Percentiles rank a stretch among this genome's conserved stretches.
Conservation (phyloP, 2,888 invertebrate species). For the Apantesis nais region DNA sequence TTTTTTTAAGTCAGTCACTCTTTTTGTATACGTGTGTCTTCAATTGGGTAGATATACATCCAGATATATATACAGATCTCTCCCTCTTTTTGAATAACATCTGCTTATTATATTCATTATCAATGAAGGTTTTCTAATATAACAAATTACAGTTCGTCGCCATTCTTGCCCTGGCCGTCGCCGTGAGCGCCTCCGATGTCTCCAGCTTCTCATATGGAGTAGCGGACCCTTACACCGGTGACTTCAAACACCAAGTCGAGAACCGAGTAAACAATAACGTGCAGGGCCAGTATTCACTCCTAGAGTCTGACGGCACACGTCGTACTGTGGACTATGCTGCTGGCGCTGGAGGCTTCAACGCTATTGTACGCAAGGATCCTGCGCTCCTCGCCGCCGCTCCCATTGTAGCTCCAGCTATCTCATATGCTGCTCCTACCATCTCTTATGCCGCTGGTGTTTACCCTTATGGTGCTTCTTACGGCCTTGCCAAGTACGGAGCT, state of each 20-base stretch:
- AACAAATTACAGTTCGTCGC: slow-evolving; percentile 61
- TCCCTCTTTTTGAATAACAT: neutral
- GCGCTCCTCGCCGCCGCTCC: slow-evolving; percentile 57
- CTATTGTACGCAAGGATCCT: slow-evolving; percentile 80
- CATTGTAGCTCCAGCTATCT: slow-evolving; percentile 34
- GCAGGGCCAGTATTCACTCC: slow-evolving; percentile 65
- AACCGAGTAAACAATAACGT: slow-evolving; percentile 55
- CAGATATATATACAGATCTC: neutral
- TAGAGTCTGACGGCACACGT: slow-evolving; percentile 81
- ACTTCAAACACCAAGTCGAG: slow-evolving; percentile 79
- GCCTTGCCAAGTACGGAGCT: slow-evolving; percentile 14
- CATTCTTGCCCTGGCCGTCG: slow-evolving; percentile 61
- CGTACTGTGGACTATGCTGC: slow-evolving; percentile 84
- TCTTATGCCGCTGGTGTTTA: slow-evolving; percentile 40
- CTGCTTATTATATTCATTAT: neutral
- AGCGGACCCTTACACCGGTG: slow-evolving; percentile 81
- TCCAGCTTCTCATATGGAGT: slow-evolving; percentile 81
- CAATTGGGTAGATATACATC: no score
- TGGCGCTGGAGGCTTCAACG: slow-evolving; percentile 82
- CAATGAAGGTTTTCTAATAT: neutral
- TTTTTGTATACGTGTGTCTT: neutral
- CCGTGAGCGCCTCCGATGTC: slow-evolving; percentile 54
- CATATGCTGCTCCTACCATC: slow-evolving; percentile 35
- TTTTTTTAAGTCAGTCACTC: neutral
- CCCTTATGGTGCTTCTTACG: slow-evolving; percentile 42